Base-by-base conservation (phyloP, 53 echinoderm and acorn worm species). In the Paracentrotus lividus region DNA sequence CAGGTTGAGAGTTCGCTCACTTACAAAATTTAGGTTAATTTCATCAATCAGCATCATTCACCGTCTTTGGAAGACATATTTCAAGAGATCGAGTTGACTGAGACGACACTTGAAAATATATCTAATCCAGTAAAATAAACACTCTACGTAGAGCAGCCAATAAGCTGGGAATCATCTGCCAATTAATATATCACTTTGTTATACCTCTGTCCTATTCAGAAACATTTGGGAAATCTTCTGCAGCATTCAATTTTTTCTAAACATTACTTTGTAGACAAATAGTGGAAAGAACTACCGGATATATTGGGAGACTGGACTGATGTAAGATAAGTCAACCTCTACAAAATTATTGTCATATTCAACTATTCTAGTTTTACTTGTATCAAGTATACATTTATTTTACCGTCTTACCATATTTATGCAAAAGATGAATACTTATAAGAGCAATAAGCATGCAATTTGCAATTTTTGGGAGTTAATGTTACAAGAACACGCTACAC, bases 1-100 rank as follows among this genome's bases (percentile, higher is more conserved):
- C 40, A 76, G 42, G 76, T 21, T 18, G 42, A 76, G 42, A 26
- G 26, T 81, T n/a, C n/a, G n/a, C 81, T 44, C 45, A 10, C 44
- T 81, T 3, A n/a, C 26, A 81, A 81, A 43, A 45, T 45, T 44
- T 81, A 27, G 81, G 81, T 81, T 81, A 81, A 81, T 81, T 81
- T 12, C 72, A 43, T 81, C 44, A 49, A 47, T 44, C 47, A 47
- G 44, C 45, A 77, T 44, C 26, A n/a, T 81, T 44, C 81, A 45
- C n/a, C 81, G 44, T 47, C 81, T 81, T 23, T 24, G 26, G 81
- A 81, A 45, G 47, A 81, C 42, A 45, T 8, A 81, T 45, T 76
- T 27, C 81, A 24, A 26, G n/a, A 26, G 47, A 81, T 47, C 47
- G 81, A 45, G 26, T 38, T 26, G 13, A 45, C 81, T 81, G 81